Evolutionary conservation across 1,140 invertebrate species (phyloP).

Genomic region (Temnothorax curvispinosus): DNA sequence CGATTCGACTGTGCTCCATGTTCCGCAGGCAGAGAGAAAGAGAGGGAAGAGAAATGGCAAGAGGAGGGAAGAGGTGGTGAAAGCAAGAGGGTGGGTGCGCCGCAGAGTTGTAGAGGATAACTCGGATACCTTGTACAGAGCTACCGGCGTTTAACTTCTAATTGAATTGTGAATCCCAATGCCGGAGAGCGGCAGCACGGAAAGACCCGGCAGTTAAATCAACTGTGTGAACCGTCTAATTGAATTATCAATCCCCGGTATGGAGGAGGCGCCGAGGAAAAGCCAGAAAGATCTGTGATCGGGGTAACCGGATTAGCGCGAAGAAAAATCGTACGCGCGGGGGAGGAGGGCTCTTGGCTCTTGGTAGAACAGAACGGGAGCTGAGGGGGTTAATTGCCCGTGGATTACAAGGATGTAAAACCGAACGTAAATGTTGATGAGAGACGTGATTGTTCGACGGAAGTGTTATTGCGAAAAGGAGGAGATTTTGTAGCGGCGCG

Average conservation of each 20-base stretch:
- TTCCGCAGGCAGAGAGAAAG: slow-evolving; percentile 1
- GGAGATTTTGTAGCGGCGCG: background rate
- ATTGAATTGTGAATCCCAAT: slow-evolving; percentile 82
- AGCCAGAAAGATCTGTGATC: slow-evolving; percentile 70
- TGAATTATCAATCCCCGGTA: slow-evolving; percentile 79
- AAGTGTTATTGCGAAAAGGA: background rate
- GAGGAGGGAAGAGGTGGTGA: slow-evolving; percentile 4
- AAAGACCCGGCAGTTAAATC: slow-evolving; percentile 79
- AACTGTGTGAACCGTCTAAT: slow-evolving; percentile 78
- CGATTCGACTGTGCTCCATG: slow-evolving; percentile 58
- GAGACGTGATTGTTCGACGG: slow-evolving; percentile 37
- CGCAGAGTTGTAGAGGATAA: slow-evolving; percentile 73
- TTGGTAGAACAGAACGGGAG: background rate
- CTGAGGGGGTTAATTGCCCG: slow-evolving; percentile 36
- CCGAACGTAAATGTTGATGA: slow-evolving; percentile 54
- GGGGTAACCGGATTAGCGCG: slow-evolving; percentile 70
- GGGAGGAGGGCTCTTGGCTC: background rate
- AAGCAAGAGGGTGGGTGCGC: slow-evolving; percentile 39
- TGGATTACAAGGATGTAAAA: slow-evolving; percentile 51
- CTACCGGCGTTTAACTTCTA: slow-evolving; percentile 81
- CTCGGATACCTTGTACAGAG: slow-evolving; percentile 78
- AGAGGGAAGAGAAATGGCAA: slow-evolving; percentile 23
- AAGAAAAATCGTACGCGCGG: slow-evolving; percentile 60
- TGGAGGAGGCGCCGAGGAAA: slow-evolving; percentile 68
- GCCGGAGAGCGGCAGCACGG: slow-evolving; percentile 67